A percentile compares a stretch with the other conserved stretches of the same genome.
Evolutionary conservation across 2,797 vertebrate species (phyloP).

Genomic region (Merluccius polli): DNA sequence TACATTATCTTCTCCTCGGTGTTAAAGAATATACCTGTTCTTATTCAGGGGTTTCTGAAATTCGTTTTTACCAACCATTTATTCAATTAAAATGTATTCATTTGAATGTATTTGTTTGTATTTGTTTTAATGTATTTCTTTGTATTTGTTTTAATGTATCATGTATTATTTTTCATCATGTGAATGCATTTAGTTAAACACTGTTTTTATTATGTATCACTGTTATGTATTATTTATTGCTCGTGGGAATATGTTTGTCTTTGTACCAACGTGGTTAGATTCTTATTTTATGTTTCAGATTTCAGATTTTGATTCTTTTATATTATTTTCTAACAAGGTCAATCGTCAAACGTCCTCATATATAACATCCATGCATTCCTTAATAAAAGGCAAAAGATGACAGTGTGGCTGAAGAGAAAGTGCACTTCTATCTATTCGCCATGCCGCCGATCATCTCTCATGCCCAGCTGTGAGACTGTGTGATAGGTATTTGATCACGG

Average conservation of each 20-base stretch:
- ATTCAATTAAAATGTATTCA: neutral
- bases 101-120: no score
- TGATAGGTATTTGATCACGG: constrained; percentile 44
- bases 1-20: no score
- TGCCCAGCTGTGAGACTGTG: constrained; percentile 23
- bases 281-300: neutral
- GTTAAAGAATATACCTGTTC: neutral
- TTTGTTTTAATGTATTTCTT: neutral
- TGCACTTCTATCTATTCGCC: constrained; percentile 22
- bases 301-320: neutral
- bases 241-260: neutral
- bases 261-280: neutral
- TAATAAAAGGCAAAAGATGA: constrained; percentile 9
- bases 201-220: neutral
- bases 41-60: neutral
- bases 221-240: neutral
- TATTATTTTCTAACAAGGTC: neutral
- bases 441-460: constrained; percentile 3
- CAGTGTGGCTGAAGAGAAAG: constrained; percentile 30
- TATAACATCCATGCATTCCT: neutral
- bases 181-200: no score
- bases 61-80: neutral
- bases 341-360: constrained; percentile 15
- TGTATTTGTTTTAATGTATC: no score
- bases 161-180: neutral